Conservation (phyloP, 2,113 vertebrate species). For the Psettodes erumei region DNA sequence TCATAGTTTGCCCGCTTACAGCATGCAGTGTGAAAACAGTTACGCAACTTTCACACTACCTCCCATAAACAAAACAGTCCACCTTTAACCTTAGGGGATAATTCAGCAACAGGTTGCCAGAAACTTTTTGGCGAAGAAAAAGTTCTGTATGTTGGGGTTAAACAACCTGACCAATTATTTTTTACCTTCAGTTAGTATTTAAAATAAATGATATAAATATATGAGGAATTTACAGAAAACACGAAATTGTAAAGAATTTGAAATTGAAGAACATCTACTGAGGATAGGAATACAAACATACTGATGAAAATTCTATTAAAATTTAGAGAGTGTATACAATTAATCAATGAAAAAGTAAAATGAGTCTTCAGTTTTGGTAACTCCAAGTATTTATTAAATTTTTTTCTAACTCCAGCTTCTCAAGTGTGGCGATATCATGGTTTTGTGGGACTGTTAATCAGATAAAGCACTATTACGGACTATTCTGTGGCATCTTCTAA, state of each 20-base stretch:
- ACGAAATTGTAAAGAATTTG: background rate
- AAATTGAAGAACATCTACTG: background rate
- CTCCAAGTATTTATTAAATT: background rate
- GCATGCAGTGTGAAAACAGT: slow-evolving; percentile 43
- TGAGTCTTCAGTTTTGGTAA: background rate
- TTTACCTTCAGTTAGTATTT: background rate
- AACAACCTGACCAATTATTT: background rate
- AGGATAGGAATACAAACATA: background rate
- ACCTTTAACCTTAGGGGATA: slow-evolving; percentile 57
- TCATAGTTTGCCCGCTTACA: slow-evolving; percentile 42
- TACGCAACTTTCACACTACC: slow-evolving; percentile 51
- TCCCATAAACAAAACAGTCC: slow-evolving; percentile 59
- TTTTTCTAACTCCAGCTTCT: background rate
- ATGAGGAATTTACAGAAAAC: background rate
- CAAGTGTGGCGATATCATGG: too few species aligned
- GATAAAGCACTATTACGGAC: too few species aligned
- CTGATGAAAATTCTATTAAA: background rate
- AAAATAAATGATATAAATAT: background rate
- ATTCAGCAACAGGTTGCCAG: slow-evolving; percentile 39
- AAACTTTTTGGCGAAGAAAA: background rate
- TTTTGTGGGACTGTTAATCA: too few species aligned
- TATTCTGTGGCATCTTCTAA: too few species aligned
- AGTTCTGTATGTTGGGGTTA: background rate
- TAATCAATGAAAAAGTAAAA: background rate
- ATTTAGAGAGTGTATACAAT: background rate